Conservation (phyloP, 2,888 invertebrate genomes). For the Cephus pygmeus region DNA sequence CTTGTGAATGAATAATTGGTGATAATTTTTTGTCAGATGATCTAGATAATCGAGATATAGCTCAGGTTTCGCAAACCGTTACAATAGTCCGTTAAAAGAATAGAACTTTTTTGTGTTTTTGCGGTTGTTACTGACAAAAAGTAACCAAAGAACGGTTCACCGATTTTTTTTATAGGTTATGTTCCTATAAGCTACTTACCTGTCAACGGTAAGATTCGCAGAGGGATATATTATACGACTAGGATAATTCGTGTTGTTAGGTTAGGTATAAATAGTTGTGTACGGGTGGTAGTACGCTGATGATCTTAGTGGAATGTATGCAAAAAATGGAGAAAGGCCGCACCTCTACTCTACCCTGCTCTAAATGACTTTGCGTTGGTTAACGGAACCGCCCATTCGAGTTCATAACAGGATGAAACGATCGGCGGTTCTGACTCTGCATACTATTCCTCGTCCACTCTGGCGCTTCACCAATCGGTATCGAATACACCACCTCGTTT, state of each 20-base stretch:
- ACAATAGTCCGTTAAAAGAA: neutral
- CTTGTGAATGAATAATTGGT: neutral
- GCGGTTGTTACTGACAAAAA: neutral
- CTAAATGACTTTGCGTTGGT: constrained; percentile 8
- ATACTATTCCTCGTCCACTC: neutral
- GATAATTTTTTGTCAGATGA: neutral
- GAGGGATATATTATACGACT: neutral
- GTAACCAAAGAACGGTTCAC: neutral
- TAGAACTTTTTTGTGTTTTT: neutral
- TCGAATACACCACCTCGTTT: neutral
- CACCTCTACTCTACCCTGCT: neutral
- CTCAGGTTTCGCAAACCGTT: neutral
- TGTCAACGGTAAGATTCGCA: neutral
- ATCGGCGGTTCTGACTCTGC: neutral
- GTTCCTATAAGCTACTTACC: neutral
- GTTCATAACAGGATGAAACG: constrained; percentile 3
- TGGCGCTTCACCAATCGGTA: neutral
- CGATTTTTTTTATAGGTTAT: neutral
- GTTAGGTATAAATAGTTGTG: neutral
- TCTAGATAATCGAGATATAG: neutral
- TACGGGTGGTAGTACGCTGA: neutral
- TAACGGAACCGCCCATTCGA: constrained; percentile 10
- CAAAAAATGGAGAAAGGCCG: constrained; percentile 11
- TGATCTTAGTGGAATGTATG: constrained; percentile 5
- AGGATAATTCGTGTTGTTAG: neutral